Percentiles rank a stretch among this genome's conserved stretches.
These are phyloP conservation scores for Latrodectus hesperus DNA, from an alignment of 2,888 invertebrate species.

Conservation along the genomic window DNA sequence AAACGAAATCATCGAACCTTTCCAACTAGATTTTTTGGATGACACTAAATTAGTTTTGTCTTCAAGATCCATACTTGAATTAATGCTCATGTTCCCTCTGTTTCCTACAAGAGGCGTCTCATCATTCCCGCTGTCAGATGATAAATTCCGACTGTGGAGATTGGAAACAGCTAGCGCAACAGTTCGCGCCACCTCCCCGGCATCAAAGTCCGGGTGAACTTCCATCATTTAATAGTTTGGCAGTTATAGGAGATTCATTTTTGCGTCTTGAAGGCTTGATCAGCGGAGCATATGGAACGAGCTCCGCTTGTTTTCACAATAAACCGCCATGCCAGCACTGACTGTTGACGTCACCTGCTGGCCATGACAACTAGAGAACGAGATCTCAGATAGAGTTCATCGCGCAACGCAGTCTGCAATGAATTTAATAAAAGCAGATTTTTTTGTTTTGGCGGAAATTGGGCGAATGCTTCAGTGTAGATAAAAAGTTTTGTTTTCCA, in stretches of 20 bases:
- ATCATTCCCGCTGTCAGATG: slow-evolving; percentile 63
- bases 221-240: slow-evolving; percentile 34
- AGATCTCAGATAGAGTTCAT: not conserved
- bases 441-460: too few relatives aligned
- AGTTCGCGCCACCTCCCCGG: slow-evolving; percentile 64
- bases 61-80: slow-evolving; percentile 23
- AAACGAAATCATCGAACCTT: slow-evolving; percentile 10
- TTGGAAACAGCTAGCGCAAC: slow-evolving; percentile 60
- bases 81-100: slow-evolving; percentile 22
- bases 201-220: slow-evolving; percentile 62
- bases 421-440: too few relatives aligned
- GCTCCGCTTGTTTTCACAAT: slow-evolving; percentile 36
- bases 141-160: slow-evolving; percentile 51
- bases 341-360: slow-evolving; percentile 34
- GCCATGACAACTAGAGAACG: not conserved
- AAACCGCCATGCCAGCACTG: slow-evolving; percentile 32
- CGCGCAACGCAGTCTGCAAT: not conserved
- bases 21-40: slow-evolving; percentile 5
- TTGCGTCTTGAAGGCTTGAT: not conserved
- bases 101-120: slow-evolving; percentile 61
- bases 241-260: not conserved
- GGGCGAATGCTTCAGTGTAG: too few relatives aligned
- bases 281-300: not conserved
- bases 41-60: slow-evolving; percentile 40
- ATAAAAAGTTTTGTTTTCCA: too few relatives aligned